Percentiles rank a stretch among this genome's conserved stretches.
Conservation (phyloP, 2,113 vertebrate genomes). For the Urocynchramus pylzowi region DNA sequence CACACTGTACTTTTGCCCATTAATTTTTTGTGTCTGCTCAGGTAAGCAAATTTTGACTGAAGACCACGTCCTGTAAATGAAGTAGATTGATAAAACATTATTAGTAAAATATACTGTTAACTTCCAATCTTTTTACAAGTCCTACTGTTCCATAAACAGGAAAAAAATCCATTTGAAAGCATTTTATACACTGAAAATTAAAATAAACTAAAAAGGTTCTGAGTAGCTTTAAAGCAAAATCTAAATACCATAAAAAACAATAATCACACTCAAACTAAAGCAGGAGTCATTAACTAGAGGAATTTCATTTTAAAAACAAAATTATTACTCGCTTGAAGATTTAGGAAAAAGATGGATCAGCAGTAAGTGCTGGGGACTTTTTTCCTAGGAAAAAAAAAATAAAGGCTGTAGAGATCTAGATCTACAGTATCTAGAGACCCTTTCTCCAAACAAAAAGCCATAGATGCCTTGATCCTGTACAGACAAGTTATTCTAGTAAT, state of each 20-base stretch:
- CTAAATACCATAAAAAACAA: neutral
- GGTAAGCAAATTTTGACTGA: constrained; percentile 30
- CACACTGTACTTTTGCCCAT: constrained; percentile 57
- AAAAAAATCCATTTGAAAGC: neutral
- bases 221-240: neutral
- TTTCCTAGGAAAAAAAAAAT: neutral
- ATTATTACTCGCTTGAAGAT: neutral
- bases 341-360: neutral
- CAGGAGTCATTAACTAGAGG: neutral
- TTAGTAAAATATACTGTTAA: neutral
- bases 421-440: neutral
- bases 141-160: neutral
- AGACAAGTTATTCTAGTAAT: neutral
- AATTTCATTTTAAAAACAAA: neutral
- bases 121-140: neutral
- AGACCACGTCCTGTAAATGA: constrained; percentile 43
- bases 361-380: neutral
- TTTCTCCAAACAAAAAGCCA: neutral
- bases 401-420: neutral
- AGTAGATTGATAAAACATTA: constrained; percentile 36
- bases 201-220: neutral
- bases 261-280: neutral
- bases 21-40: constrained; percentile 61
- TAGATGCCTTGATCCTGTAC: neutral
- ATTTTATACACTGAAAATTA: neutral